Evolutionary conservation across 2,113 vertebrate species (phyloP).

Genomic region (Nansenia antarctica): DNA sequence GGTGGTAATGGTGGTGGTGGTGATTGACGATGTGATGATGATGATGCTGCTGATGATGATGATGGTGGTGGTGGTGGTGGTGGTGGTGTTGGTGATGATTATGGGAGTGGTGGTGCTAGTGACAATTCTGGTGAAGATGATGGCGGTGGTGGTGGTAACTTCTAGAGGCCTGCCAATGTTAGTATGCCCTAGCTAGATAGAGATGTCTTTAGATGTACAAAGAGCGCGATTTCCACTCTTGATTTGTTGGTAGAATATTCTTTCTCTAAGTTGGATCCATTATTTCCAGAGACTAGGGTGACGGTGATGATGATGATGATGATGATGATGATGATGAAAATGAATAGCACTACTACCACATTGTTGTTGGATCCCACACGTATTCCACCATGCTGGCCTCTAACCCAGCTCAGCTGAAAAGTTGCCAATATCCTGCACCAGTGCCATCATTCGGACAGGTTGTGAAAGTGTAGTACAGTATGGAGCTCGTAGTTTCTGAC

Average conservation of each 20-base stretch:
- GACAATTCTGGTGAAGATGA: not conserved
- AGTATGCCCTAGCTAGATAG: too few relatives aligned
- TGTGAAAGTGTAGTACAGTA: not conserved
- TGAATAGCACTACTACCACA: not conserved
- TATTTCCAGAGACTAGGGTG: too few relatives aligned
- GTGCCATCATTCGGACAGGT: not conserved
- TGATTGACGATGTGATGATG: too few relatives aligned
- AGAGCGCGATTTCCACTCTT: too few relatives aligned
- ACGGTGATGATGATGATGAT: not conserved
- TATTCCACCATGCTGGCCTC: too few relatives aligned
- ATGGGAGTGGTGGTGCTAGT: not conserved
- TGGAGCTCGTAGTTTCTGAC: constrained; percentile 1
- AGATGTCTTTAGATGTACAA: too few relatives aligned
- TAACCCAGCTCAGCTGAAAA: not conserved
- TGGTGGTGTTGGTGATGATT: not conserved
- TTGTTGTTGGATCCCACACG: not conserved
- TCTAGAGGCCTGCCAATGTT: too few relatives aligned
- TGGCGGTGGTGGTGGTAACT: too few relatives aligned
- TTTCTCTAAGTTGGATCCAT: too few relatives aligned
- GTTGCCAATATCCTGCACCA: not conserved
- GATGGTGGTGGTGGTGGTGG: not conserved
- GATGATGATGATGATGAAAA: not conserved
- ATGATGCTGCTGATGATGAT: not conserved
- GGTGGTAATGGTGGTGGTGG: not conserved
- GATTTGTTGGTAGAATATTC: too few relatives aligned